Evolutionary conservation across 2,113 vertebrate species (phyloP).

Genomic region (Corynorhinus townsendii): DNA sequence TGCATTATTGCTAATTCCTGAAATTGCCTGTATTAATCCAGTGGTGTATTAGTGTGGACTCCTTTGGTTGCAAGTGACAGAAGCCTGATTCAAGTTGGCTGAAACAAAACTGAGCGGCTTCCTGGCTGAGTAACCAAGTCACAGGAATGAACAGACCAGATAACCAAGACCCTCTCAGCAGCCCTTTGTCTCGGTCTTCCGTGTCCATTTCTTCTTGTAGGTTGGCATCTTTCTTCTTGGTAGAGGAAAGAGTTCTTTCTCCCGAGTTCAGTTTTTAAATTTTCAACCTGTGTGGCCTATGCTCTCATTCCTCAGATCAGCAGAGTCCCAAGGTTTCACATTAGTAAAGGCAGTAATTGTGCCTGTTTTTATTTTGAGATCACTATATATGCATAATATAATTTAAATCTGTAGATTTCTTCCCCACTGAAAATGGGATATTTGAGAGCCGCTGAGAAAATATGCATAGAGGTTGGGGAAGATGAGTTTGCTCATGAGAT

Average conservation of each 20-base stretch:
- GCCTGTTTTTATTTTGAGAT: not conserved
- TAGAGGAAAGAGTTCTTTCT: not conserved
- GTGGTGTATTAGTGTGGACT: not conserved
- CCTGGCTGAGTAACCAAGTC: not conserved
- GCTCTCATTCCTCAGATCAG: not conserved
- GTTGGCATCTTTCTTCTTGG: not conserved
- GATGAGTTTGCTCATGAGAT: not conserved
- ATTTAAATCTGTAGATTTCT: not conserved
- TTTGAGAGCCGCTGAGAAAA: not conserved
- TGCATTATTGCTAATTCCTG: constrained; percentile 10
- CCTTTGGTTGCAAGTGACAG: not conserved
- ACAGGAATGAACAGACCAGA: not conserved
- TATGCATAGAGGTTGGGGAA: not conserved
- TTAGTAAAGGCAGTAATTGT: not conserved
- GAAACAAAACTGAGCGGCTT: constrained; percentile 29
- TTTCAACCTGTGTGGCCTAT: not conserved
- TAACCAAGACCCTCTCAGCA: not conserved
- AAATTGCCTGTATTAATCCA: not conserved
- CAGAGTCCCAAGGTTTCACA: not conserved
- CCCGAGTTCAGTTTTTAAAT: not conserved
- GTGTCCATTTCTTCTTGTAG: not conserved
- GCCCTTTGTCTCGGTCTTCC: not conserved
- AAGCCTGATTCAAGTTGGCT: constrained; percentile 12
- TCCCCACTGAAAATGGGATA: not conserved
- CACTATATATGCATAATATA: not conserved